phyloP scores from a whole-genome alignment of 2,113 vertebrate species.

The Coptodon bakossiorum region DNA sequence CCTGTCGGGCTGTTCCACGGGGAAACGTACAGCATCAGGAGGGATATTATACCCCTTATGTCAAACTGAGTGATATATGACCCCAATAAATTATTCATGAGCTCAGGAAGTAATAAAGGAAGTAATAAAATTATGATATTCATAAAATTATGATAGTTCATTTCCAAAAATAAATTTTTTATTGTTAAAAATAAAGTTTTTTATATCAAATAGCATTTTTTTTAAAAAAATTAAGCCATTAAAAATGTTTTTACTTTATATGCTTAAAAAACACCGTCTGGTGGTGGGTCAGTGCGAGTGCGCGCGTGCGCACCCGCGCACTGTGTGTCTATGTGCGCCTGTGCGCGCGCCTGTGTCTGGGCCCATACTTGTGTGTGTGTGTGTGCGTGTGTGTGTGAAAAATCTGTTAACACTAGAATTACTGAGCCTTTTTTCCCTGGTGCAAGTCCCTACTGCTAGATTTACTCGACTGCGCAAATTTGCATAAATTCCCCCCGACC shows the following conservation, averaged over 20 bases:
- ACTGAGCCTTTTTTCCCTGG: too few species aligned
- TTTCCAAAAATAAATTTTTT: fast-evolving
- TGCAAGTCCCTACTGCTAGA: too few species aligned
- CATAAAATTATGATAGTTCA: not conserved
- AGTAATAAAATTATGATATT: too few species aligned
- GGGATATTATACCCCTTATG: not conserved
- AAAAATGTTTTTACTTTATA: not conserved
- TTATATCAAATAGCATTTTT: not conserved
- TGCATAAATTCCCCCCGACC: too few species aligned
- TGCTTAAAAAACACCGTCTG: not conserved
- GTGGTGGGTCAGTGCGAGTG: not conserved
- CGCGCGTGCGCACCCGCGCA: fast-evolving
- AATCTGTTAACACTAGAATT: too few species aligned
- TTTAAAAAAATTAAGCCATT: not conserved
- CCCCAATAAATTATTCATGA: not conserved
- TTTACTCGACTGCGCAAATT: too few species aligned
- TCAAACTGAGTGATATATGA: not conserved
- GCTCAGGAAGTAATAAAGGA: not conserved
- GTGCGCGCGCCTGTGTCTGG: too few species aligned
- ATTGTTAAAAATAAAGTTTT: not conserved
- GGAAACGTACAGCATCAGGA: too few species aligned
- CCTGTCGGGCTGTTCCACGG: too few species aligned
- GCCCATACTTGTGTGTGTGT: too few species aligned
- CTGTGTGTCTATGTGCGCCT: too few species aligned
- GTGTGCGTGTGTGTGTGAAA: too few species aligned